Evolutionary conservation across 92 coral and sea anemone species (phyloP), one percentile per base, ranked within the genome.

Genomic region (Pocillopora meandrina): DNA sequence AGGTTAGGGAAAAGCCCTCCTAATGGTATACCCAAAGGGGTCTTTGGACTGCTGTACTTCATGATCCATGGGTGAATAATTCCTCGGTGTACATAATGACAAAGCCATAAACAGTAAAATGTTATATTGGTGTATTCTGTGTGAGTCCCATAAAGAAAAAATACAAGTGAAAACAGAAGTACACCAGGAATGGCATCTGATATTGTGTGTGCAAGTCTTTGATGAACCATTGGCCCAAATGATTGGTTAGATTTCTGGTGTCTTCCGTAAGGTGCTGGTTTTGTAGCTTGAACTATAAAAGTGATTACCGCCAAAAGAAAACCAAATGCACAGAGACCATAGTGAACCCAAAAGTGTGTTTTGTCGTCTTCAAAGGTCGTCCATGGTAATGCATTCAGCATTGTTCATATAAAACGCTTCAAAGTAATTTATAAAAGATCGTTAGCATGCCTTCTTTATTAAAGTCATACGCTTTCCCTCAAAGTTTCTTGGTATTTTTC

Each of bases 11-110:
- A 90, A 0, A 90, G 49, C 4, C 88, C 88, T 6, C 81, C 93
- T 2, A 90, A 62, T 19, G 90, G 85, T 49, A 90, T 90, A 33
- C 90, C 90, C 34, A 90, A 55, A 0, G 93, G 93, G 19, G 90
- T 87, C 56, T 71, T 90, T 31, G 88, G 80, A 72, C 60, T 80
- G 78, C 93, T 87, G 75, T 90, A 90, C 35, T 78, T 86, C 93
- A 90, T 90, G 56, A 90, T 72, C 93, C 93, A 90, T 3, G 93
- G 93, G 71, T 90, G 90, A 17, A 90, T 87, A 57, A 90, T 34
- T 15, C 93, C 93, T 61, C 93, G 93, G 61, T 90, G 93, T 66
- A 87, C n/a, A 56, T 87, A 90, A 80, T 90, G 93, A 73, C 93
- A 90, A 36, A 87, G 86, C 93, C 93, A 90, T 12, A 90, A 61